Evolutionary conservation across 2,888 invertebrate species (phyloP).

Genomic region (Melitaea athalia): DNA sequence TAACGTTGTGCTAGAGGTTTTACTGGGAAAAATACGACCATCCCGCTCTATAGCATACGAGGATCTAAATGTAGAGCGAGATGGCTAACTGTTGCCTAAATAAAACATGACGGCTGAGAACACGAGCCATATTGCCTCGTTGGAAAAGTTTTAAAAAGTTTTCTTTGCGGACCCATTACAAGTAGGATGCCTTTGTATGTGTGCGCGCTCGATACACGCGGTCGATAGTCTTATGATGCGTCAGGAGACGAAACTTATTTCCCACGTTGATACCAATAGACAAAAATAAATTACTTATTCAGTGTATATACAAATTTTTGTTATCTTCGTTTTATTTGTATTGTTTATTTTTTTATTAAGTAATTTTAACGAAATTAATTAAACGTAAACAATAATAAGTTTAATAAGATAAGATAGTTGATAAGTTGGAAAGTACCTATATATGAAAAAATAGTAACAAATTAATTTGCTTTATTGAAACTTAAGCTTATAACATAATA

Average conservation of each 20-base stretch:
- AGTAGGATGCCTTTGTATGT: slow-evolving; percentile 66
- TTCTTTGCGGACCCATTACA: slow-evolving; percentile 83
- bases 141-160: slow-evolving; percentile 83
- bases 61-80: slow-evolving; percentile 57
- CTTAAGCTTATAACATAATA: no score
- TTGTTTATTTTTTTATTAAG: no score
- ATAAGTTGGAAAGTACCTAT: no score
- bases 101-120: slow-evolving; percentile 81
- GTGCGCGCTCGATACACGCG: slow-evolving; percentile 71
- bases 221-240: slow-evolving; percentile 62
- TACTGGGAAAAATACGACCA: slow-evolving; percentile 55
- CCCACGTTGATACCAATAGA: slow-evolving; percentile 34
- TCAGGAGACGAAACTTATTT: slow-evolving; percentile 39
- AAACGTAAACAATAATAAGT: no score
- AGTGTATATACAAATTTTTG: background rate
- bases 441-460: no score
- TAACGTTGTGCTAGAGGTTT: slow-evolving; percentile 53
- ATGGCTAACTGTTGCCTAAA: slow-evolving; percentile 74
- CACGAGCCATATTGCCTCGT: slow-evolving; percentile 83
- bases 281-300: slow-evolving; percentile 25
- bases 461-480: no score
- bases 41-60: slow-evolving; percentile 54
- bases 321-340: no score
- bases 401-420: no score
- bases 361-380: no score